Evolutionary conservation across 2,888 invertebrate genomes (phyloP).

Genomic region (Lycophotia porphyrea): DNA sequence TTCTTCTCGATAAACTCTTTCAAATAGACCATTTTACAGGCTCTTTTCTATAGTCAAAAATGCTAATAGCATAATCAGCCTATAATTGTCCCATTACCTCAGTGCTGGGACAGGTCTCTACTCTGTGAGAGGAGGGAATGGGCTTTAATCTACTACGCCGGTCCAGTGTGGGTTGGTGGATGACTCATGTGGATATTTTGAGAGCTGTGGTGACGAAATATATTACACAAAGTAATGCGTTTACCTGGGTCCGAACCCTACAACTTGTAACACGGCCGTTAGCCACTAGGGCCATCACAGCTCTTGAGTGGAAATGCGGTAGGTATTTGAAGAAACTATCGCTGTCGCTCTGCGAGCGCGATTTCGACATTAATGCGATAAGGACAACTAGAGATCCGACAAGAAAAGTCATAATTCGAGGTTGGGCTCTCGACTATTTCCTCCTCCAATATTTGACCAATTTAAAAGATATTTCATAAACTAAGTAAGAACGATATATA

Average conservation of each 20-base stretch:
- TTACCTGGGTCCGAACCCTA: neutral
- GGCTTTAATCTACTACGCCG: neutral
- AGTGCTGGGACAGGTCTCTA: neutral
- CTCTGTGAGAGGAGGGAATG: neutral
- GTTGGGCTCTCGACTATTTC: too few relatives aligned
- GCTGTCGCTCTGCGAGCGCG: too few relatives aligned
- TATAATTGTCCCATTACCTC: neutral
- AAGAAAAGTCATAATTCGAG: too few relatives aligned
- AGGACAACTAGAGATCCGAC: too few relatives aligned
- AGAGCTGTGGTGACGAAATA: neutral
- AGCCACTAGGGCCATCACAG: neutral
- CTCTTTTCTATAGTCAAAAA: neutral
- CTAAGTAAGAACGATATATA: too few relatives aligned
- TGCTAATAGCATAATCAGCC: neutral
- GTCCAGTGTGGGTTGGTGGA: neutral
- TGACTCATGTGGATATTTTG: neutral
- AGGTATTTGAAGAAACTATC: too few relatives aligned
- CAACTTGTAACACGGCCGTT: neutral
- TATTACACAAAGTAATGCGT: neutral
- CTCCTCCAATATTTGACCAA: too few relatives aligned
- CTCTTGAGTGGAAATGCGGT: too few relatives aligned
- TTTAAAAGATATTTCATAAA: too few relatives aligned
- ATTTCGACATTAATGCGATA: too few relatives aligned
- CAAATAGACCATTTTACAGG: neutral
- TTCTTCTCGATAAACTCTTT: slow-evolving; percentile 2